Evolutionary conservation across 2,888 invertebrate genomes (phyloP), one percentile per base, ranked within the genome.

Genomic region (Coenonympha glycerion): DNA sequence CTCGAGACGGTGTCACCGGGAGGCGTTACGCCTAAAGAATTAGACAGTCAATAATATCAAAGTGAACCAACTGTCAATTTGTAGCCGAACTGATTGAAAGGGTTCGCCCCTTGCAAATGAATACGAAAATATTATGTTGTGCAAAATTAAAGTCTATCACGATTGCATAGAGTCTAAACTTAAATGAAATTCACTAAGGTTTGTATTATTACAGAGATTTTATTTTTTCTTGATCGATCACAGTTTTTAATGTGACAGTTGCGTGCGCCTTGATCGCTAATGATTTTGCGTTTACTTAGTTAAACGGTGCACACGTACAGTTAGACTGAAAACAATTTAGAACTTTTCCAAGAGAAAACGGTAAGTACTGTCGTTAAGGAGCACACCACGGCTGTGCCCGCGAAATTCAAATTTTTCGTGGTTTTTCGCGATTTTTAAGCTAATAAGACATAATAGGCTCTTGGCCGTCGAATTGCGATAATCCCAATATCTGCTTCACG

Each of bases 21-120:
- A 54, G 58, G 57, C 57, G 60, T 66, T 66, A 70, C 66, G 61
- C 69, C 71, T 76, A 45, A 79, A 79, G 73, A 79, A 80, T 80
- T 79, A 80, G 65, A 69, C 71, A 68, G 72, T 80, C 78, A 78
- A 77, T 78, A 73, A 73, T 76, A 76, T 75, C 72, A 77, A 79
- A 79, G 77, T 71, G 69, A 67, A 72, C 73, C 76, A 77, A 73
- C 75, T 79, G 79, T 78, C 79, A 79, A 77, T 72, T 76, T 65
- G 73, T 62, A 75, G 34, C 46, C 24, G 71, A 71, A 69, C 65
- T 67, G 69, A 68, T 68, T 69, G 68, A 70, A 71, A 73, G 57
- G 57, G 55, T 48, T 62, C 57, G 41, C 44, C 55, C 55, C 58
- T 55, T 45, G 50, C 47, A 53, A 55, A 56, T 56, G 41, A 49